phyloP scores from a whole-genome alignment of 37 sponge, comb jelly and placozoan species.

The Ephydatia muelleri region DNA sequence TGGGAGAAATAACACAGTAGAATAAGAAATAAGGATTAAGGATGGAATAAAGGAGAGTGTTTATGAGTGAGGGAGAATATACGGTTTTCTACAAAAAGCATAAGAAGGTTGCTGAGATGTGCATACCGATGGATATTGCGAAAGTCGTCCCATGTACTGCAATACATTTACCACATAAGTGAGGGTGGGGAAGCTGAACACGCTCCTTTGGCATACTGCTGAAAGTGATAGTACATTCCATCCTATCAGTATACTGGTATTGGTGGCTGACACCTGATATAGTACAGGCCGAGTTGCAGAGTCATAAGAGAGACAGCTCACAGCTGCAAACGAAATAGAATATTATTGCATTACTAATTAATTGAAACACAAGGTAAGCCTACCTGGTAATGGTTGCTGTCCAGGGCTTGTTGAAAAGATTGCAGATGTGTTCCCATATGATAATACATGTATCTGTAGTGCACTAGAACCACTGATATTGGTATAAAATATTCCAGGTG shows the following conservation, averaged over 20 bases:
- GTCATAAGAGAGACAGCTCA: not conserved
- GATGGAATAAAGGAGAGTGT: not conserved
- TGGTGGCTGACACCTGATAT: conserved; percentile 3
- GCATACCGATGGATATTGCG: not conserved
- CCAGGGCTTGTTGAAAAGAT: conserved; percentile 43
- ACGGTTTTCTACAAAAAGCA: no score
- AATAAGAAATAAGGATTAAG: no score
- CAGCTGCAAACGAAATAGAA: not conserved
- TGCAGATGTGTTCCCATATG: not conserved
- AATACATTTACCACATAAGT: not conserved
- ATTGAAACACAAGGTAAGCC: not conserved
- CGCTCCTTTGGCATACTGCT: not conserved
- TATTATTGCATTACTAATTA: not conserved
- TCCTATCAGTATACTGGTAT: conserved; percentile 3
- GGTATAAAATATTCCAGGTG: conserved; percentile 22
- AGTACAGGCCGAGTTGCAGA: not conserved
- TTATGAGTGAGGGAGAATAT: not conserved
- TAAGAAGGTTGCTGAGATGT: not conserved
- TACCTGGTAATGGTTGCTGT: conserved; percentile 38
- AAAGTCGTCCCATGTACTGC: not conserved
- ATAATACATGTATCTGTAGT: conserved; percentile 3
- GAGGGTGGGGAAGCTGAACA: conserved; percentile 31
- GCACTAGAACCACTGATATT: not conserved
- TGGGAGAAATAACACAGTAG: no score
- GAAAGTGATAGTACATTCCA: conserved; percentile 14